These are phyloP conservation scores for Oxyteleia sp. DNA, from an alignment of 2,888 invertebrate species.

Conservation along the genomic window DNA sequence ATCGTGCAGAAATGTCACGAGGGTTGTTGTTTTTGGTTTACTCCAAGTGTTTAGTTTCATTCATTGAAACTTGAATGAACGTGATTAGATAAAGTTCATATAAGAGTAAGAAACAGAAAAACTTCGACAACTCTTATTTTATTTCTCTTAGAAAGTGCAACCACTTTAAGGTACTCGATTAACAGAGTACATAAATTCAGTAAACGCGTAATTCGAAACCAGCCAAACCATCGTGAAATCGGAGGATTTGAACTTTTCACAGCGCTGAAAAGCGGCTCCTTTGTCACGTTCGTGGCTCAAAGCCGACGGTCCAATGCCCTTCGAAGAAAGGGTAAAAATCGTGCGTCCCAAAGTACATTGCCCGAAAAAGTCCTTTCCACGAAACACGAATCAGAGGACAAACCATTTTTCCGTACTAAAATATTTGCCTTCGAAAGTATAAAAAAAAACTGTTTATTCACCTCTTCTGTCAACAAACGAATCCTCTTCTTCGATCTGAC, in stretches of 20 bases:
- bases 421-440: background rate
- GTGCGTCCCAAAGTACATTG: conserved; percentile 37
- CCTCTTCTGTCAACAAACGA: too few species aligned
- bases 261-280: conserved; percentile 52
- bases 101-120: too few species aligned
- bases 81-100: too few species aligned
- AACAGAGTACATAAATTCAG: conserved; percentile 39
- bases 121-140: too few species aligned
- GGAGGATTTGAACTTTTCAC: conserved; percentile 59
- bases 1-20: too few species aligned
- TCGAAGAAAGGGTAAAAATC: conserved; percentile 57
- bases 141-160: too few species aligned
- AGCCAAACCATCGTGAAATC: conserved; percentile 47
- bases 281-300: conserved; percentile 37
- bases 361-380: conserved; percentile 37
- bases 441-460: too few species aligned
- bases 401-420: background rate
- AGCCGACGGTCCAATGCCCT: conserved; percentile 45
- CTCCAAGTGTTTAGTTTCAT: too few species aligned
- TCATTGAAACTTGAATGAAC: too few species aligned
- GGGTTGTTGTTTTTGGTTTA: too few species aligned
- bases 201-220: conserved; percentile 56
- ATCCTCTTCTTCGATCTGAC: too few species aligned
- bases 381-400: too few species aligned
- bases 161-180: conserved; percentile 43